phyloP scores from a whole-genome alignment of 2,797 vertebrate species.

The Xenentodon cancila region DNA sequence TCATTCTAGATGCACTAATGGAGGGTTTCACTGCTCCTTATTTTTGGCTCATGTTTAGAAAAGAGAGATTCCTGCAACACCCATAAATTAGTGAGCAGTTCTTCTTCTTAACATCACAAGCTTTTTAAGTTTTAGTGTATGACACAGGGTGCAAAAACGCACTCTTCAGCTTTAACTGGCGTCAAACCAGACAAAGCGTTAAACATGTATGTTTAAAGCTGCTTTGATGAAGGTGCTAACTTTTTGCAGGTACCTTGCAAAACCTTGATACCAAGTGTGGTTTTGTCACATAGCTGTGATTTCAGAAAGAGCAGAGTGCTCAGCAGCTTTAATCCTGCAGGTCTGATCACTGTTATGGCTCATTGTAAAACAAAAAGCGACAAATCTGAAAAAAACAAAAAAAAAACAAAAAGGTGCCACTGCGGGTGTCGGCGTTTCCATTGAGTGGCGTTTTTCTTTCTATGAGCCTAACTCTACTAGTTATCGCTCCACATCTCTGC shows the following conservation, averaged over 20 bases:
- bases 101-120: not conserved
- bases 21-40: constrained; percentile 4
- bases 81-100: constrained; percentile 31
- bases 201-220: not conserved
- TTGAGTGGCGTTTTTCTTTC: too few species aligned
- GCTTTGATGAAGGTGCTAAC: too few species aligned
- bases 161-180: not conserved
- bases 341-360: too few species aligned
- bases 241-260: too few species aligned
- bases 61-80: constrained; percentile 17
- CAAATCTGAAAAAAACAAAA: too few species aligned
- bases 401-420: too few species aligned
- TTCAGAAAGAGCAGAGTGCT: too few species aligned
- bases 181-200: not conserved
- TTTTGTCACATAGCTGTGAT: not conserved
- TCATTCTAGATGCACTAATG: constrained; percentile 22
- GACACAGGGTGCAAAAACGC: constrained; percentile 22
- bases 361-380: too few species aligned
- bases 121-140: constrained; percentile 18
- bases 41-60: constrained; percentile 12
- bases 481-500: too few species aligned
- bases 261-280: not conserved
- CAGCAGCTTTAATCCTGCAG: too few species aligned
- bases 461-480: too few species aligned
- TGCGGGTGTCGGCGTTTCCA: too few species aligned